Evolutionary conservation across 1,140 invertebrate genomes (phyloP).

Genomic region (Atta texana): DNA sequence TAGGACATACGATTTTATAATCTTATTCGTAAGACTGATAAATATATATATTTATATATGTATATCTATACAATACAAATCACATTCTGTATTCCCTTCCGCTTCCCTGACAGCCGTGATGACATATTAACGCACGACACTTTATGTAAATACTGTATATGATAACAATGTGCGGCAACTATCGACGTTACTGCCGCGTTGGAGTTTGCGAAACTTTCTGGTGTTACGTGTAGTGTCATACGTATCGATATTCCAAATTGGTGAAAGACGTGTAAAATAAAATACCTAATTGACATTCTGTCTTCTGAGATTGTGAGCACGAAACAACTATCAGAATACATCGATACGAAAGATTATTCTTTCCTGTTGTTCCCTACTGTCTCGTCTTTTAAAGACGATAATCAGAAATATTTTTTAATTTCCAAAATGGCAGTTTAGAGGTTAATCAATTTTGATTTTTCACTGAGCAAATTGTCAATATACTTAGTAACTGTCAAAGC

Average conservation of each 20-base stretch:
- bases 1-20: constrained; percentile 55
- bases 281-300: constrained; percentile 36
- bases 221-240: constrained; percentile 9
- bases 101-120: constrained; percentile 35
- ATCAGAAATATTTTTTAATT: background rate
- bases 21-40: constrained; percentile 30
- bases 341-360: background rate
- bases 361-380: background rate
- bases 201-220: constrained; percentile 40
- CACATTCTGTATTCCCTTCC: constrained; percentile 40
- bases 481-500: background rate
- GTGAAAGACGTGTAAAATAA: constrained; percentile 17
- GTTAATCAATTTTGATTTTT: constrained; percentile 5
- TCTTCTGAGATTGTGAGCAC: background rate
- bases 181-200: constrained; percentile 38
- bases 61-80: constrained; percentile 62
- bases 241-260: constrained; percentile 35
- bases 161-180: constrained; percentile 41
- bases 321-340: constrained; percentile 19
- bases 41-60: constrained; percentile 61
- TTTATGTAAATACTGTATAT: constrained; percentile 38
- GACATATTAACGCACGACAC: constrained; percentile 25
- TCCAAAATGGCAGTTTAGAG: background rate
- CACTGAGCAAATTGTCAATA: constrained; percentile 36
- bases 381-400: background rate